Evolutionary conservation across 2,113 vertebrate species (phyloP), one percentile per base, ranked within the genome.

Genomic region (Cervus canadensis): DNA sequence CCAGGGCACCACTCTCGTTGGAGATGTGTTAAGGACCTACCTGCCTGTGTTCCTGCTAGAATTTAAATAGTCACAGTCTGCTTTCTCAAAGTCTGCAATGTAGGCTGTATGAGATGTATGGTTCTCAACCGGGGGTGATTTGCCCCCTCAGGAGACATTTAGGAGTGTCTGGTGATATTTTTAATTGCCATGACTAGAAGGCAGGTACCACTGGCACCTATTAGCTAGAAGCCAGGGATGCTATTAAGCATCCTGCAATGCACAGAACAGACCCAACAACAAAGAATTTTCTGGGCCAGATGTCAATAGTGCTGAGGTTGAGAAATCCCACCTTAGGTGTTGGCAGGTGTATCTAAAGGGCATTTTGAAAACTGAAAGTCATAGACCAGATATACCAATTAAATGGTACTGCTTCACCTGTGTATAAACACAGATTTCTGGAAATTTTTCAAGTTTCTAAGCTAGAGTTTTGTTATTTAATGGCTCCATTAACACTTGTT

Each of bases 11-110:
- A 25, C 79, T 57, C 1, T 91, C 86, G 7, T 28, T 4, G 26
- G 79, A 89, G 82, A 67, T 88, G 16, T 78, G 60, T 84, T 93
- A 89, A 94, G 52, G 71, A 87, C 36, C 67, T 52, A 97, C 96
- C 91, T 95, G 86, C 62, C 89, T 81, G 28, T 50, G 26, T 92
- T 33, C 59, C 16, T 48, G 5, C 13, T 88, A 15, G 93, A 62
- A 86, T 89, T 88, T 94, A 91, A 92, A 21, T 87, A 30, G 60
- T 52, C 76, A 33, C 13, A 56, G 21, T 54, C 92, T 85, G 54
- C 85, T 67, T 86, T 86, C 59, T 85, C 64, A n/a, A 43, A 88
- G 60, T 56, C 89, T 62, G 40, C 50, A 30, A 23, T 40, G n/a
- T 74, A 36, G 30, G 57, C 50, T 60, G 16, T 25, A 2, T 15